phyloP scores from a whole-genome alignment of 2,797 vertebrate species.

The Xenopus petersii region DNA sequence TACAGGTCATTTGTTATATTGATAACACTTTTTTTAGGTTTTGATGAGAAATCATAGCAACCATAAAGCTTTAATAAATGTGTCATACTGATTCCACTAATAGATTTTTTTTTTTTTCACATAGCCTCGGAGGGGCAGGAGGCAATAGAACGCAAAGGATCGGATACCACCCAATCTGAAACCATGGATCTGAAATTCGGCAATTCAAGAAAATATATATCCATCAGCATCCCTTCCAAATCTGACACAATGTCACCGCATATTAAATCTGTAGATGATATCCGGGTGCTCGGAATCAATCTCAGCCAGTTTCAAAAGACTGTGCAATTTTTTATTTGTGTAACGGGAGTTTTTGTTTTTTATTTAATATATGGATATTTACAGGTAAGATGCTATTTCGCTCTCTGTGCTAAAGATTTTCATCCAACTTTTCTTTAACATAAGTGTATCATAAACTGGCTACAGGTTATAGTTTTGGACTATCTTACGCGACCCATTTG shows the following conservation, averaged over 20 bases:
- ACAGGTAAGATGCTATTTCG: constrained; percentile 73
- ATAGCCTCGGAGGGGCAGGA: constrained; percentile 46
- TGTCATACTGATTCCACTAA: no score
- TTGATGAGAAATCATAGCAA: no score
- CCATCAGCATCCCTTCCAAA: constrained; percentile 88
- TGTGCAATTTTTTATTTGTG: constrained; percentile 89
- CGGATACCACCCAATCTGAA: constrained; percentile 64
- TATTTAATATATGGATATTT: constrained; percentile 97
- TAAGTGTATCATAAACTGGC: no score
- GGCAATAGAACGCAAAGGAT: constrained; percentile 28
- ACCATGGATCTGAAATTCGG: constrained; percentile 83
- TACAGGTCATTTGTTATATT: no score
- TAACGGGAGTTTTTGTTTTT: constrained; percentile 94
- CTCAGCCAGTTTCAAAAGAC: constrained; percentile 85
- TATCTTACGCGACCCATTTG: no score
- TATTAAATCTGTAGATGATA: constrained; percentile 92
- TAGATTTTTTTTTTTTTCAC: constrained; percentile 44
- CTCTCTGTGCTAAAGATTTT: no score
- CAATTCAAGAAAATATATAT: constrained; percentile 88
- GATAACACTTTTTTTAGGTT: no score
- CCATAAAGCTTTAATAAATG: no score
- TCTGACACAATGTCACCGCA: constrained; percentile 95
- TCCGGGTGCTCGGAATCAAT: constrained; percentile 90
- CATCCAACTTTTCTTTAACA: no score
- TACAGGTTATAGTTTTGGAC: no score